A percentile compares a stretch with the other conserved stretches of the same genome.
Evolutionary conservation across 2,113 vertebrate genomes (phyloP).

Genomic region (Fukomys damarensis): DNA sequence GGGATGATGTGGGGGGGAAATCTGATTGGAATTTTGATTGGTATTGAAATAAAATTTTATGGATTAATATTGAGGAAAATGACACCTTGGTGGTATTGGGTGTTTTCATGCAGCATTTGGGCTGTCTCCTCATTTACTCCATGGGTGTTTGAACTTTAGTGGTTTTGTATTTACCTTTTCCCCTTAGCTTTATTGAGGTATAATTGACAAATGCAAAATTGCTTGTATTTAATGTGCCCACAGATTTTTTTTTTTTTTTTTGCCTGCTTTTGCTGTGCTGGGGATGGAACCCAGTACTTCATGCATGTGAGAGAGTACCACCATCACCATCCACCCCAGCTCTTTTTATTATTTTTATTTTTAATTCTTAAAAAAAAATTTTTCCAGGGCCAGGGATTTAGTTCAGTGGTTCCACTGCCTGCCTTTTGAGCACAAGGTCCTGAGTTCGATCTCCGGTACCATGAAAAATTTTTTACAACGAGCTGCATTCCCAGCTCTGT

Average conservation of each 20-base stretch:
- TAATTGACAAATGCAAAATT: background rate
- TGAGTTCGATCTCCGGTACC: too few species aligned
- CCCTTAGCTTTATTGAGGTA: background rate
- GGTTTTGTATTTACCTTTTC: background rate
- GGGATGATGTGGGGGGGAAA: background rate
- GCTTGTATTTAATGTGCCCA: background rate
- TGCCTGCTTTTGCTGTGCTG: background rate
- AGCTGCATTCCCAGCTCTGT: too few species aligned
- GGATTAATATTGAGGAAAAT: background rate
- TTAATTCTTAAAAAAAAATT: too few species aligned
- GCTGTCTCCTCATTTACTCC: background rate
- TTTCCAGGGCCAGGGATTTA: too few species aligned
- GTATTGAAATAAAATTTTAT: conserved; percentile 43
- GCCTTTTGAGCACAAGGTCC: too few species aligned
- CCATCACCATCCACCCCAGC: background rate
- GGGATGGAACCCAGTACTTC: background rate
- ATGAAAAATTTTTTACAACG: too few species aligned
- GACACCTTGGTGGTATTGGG: background rate
- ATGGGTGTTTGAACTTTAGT: background rate
- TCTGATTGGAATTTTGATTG: background rate
- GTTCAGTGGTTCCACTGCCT: too few species aligned
- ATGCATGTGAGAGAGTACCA: background rate
- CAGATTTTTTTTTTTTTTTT: background rate
- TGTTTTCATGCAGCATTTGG: background rate
- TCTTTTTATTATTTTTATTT: too few species aligned